Conservation (phyloP, 2,113 vertebrate species). For the Strix aluco region DNA sequence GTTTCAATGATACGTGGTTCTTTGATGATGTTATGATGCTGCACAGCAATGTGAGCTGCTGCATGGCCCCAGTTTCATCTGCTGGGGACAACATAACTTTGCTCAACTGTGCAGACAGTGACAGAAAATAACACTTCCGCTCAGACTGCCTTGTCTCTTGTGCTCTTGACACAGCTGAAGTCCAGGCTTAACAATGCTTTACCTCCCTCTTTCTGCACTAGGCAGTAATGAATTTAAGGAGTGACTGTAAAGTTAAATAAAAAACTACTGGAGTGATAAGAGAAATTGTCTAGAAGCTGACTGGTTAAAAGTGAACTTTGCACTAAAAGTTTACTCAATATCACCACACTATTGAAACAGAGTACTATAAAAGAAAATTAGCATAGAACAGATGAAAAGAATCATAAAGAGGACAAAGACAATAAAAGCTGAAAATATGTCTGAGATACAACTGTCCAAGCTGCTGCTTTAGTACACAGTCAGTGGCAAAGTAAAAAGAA, state of each 20-base stretch:
- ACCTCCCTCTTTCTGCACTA: neutral
- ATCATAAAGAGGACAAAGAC: neutral
- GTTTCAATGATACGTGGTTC: neutral
- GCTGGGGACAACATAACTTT: neutral
- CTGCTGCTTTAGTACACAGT: neutral
- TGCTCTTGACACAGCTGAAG: neutral
- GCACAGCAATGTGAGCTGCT: neutral
- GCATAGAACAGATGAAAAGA: neutral
- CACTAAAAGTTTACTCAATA: neutral
- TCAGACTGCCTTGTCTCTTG: neutral
- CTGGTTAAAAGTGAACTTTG: neutral
- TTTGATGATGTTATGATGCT: neutral
- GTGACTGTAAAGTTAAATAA: neutral
- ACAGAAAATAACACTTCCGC: neutral
- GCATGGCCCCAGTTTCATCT: neutral
- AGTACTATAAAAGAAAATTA: neutral
- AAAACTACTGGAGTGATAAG: neutral
- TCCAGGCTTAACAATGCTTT: neutral
- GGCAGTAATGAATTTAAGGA: neutral
- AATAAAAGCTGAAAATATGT: neutral
- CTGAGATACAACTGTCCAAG: neutral
- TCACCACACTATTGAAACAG: rapidly evolving
- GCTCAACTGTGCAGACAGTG: neutral
- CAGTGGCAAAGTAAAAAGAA: neutral
- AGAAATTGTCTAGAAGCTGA: neutral